These are phyloP conservation scores for Seriola rivoliana DNA, from an alignment of 2,113 vertebrate genomes.

Conservation along the genomic window DNA sequence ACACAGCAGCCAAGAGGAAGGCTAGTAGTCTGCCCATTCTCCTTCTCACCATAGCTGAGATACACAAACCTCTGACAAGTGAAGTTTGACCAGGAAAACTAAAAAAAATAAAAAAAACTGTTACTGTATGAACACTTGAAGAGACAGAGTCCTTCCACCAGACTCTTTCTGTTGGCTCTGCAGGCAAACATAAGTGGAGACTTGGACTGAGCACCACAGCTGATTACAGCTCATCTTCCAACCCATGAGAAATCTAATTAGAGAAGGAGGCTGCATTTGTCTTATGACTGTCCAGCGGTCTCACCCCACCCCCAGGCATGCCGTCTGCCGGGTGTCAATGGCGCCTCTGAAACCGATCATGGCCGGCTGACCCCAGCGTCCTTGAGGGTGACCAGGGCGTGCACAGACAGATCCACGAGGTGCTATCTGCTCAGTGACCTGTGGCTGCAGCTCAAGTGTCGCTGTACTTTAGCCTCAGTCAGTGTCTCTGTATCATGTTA, in stretches of 20 bases:
- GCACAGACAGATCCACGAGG: slow-evolving; percentile 22
- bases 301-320: slow-evolving; percentile 40
- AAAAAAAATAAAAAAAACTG: not conserved
- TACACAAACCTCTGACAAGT: slow-evolving; percentile 16
- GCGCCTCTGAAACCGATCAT: slow-evolving; percentile 17
- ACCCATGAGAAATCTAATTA: slow-evolving; percentile 74
- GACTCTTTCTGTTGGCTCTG: slow-evolving; percentile 27
- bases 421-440: slow-evolving; percentile 12
- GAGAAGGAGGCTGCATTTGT: slow-evolving; percentile 58
- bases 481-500: slow-evolving; percentile 12
- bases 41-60: slow-evolving; percentile 10
- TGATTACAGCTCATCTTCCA: slow-evolving; percentile 65
- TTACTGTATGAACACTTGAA: slow-evolving; percentile 3
- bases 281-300: slow-evolving; percentile 63
- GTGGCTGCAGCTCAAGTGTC: slow-evolving; percentile 18
- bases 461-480: not conserved
- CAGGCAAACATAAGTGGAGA: slow-evolving; percentile 44
- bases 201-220: slow-evolving; percentile 42
- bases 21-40: slow-evolving; percentile 40
- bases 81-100: slow-evolving; percentile 18
- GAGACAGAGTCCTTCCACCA: slow-evolving; percentile 2
- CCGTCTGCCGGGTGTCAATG: slow-evolving; percentile 17
- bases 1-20: slow-evolving; percentile 56
- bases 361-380: slow-evolving; percentile 32
- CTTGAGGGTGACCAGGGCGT: slow-evolving; percentile 23